Evolutionary conservation across 1,140 invertebrate species (phyloP), one percentile per base, ranked within the genome.

Genomic region (Neelides sp.): DNA sequence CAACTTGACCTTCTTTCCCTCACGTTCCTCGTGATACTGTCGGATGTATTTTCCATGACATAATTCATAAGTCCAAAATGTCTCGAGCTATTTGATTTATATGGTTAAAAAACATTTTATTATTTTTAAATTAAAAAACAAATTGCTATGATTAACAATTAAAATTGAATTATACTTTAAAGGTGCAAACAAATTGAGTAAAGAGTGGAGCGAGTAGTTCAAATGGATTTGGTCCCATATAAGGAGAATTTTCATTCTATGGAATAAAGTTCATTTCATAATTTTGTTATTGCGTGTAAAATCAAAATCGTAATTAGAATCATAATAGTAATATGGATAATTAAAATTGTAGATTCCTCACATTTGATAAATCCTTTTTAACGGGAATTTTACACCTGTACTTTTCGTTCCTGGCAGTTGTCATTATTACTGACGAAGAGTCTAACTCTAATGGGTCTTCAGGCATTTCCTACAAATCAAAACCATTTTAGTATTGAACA

Each of bases 31-130:
- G 67, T 97, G 92, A 69, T 91, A 97, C 64, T 98, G 94, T 10
- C 85, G 72, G 2, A 97, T 77, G 66, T 83, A 80, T 24, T 57
- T 73, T 4, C 91, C 91, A 72, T 97, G 93, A 64, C 94, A 97
- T 8, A 98, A 72, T 70, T 97, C 91, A 71, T 97, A 98, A 0
- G 85, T 91, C 94, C 93, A 97, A 67, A 94, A 98, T 34, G 82
- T 81, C 67, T 97, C 93, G 48, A 96, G 71, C 78, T 83, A 55
- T n/a, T n/a, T n/a, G n/a, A n/a, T n/a, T n/a, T n/a, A n/a, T n/a
- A 39, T 64, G 63, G 54, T 41, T 52, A 59, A 58, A 52, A 59
- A 39, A 55, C 24, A 19, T 52, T 49, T 46, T 20, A 12, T 13
- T 47, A 36, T 47, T 4, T 1, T 48, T 23, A 8, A 34, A 20